Evolutionary conservation across 2,113 vertebrate species (phyloP).

Genomic region (Bos indicus): DNA sequence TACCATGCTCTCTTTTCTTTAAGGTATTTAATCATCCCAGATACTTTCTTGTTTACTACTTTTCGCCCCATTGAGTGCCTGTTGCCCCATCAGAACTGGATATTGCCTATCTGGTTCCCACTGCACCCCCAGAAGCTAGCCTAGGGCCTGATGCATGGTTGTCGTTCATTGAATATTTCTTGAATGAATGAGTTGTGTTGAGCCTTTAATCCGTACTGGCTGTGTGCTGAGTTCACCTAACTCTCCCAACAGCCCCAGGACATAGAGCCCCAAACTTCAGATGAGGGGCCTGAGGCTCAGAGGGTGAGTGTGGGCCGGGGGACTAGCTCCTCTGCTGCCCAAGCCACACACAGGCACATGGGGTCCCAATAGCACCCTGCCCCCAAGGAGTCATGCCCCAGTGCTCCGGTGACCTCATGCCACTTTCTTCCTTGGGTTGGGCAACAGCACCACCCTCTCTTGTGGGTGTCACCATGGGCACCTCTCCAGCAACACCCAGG

Average conservation of each 20-base stretch:
- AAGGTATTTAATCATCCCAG: not conserved
- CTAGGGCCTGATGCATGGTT: not conserved
- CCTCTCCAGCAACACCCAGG: not conserved
- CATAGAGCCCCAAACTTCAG: not conserved
- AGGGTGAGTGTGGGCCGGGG: not conserved
- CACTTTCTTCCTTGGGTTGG: conserved; percentile 6
- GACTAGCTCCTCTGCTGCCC: not conserved
- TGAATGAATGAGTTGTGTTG: not conserved
- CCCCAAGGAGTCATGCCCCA: not conserved
- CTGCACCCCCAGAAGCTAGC: not conserved
- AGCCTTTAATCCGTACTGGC: not conserved
- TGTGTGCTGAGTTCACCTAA: not conserved
- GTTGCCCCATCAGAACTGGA: no score
- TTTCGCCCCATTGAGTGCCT: not conserved
- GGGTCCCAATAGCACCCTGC: not conserved
- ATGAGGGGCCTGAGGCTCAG: not conserved
- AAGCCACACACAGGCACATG: not conserved
- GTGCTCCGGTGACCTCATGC: conserved; percentile 32
- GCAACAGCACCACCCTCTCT: not conserved
- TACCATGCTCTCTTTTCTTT: not conserved
- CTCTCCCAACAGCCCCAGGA: not conserved
- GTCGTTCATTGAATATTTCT: not conserved
- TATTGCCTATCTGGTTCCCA: not conserved
- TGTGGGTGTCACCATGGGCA: not conserved
- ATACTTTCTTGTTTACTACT: not conserved